These are phyloP conservation scores for Burhinus oedicnemus DNA, from an alignment of 2,113 vertebrate genomes.

Conservation along the genomic window DNA sequence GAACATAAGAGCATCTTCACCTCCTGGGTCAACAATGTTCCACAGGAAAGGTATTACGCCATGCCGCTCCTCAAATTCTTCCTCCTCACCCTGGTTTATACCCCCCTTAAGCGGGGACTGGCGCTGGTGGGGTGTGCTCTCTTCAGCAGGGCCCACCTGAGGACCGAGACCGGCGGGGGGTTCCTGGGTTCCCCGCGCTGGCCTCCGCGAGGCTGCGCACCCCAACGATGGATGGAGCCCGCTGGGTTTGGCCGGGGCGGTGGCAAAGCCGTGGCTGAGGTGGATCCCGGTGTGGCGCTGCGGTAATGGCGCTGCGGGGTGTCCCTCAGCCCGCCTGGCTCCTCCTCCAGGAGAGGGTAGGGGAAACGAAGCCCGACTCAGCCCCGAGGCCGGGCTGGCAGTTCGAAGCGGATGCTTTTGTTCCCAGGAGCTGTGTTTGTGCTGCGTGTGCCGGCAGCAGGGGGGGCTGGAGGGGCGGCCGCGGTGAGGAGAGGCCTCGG, in stretches of 20 bases:
- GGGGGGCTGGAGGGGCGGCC: background rate
- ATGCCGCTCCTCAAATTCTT: background rate
- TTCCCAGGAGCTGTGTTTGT: background rate
- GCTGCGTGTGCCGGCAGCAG: background rate
- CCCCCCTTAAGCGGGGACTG: too few relatives aligned
- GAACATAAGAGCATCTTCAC: too few relatives aligned
- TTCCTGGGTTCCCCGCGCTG: too few relatives aligned
- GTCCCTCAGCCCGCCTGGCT: too few relatives aligned
- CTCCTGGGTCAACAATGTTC: too few relatives aligned
- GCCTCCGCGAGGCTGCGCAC: rapidly evolving
- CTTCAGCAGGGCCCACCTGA: background rate
- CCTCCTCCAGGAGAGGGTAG: background rate
- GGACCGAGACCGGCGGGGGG: too few relatives aligned
- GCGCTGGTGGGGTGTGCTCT: background rate
- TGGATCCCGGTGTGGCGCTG: rapidly evolving
- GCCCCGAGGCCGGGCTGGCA: background rate
- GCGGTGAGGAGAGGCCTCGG: too few relatives aligned
- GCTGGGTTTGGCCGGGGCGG: rapidly evolving
- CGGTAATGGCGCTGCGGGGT: rapidly evolving
- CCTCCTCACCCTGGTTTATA: background rate
- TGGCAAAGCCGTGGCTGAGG: background rate
- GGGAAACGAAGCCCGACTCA: rapidly evolving
- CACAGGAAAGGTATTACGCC: background rate
- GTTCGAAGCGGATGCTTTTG: rapidly evolving
- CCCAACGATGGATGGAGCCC: background rate